Evolutionary conservation across 23 tunicate genomes (phyloP), one percentile per base, ranked within the genome.

Genomic region (Diplosoma virens): DNA sequence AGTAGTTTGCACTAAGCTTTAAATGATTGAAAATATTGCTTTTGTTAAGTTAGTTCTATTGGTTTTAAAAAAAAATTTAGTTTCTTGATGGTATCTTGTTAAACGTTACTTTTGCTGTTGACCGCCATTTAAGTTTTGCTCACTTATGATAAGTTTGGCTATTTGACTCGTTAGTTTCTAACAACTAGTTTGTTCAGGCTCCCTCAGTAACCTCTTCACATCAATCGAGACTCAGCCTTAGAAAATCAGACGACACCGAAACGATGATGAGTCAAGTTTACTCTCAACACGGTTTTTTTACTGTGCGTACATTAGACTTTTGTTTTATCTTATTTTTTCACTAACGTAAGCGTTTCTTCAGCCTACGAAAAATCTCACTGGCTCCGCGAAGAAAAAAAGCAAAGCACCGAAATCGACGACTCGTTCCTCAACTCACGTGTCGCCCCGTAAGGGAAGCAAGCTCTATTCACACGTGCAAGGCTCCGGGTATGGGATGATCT

Each of bases 191-290:
- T 68, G 26, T 47, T 30, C 28, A 80, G 84, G 84, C 84, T 20
- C 77, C 84, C 33, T 55, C 71, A 31, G 80, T 79, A 0, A 32
- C 84, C 4, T 80, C 86, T 2, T 66, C 82, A 18, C 81, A 67
- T 24, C 93, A 87, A 25, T 73, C 84, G 4, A 30, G 84, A 1
- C 21, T 67, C 18, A 66, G 84, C 4, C 31, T 66, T 1, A 73
- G 50, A 6, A 25, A 47, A 27, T 81, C 77, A 45, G 77, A 86
- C 17, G 92, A 86, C 37, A 80, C 93, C 5, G 93, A 87, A 28
- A 87, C 93, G 36, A 81, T 87, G 93, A 87, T 87, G 93, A 81
- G 93, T n/a, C 93, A 87, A 63, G 93, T 87, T 29, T 87, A 82
- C 47, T 87, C 93, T 4, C 69, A 61, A 26, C 35, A 34, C 6